These are phyloP conservation scores for Campoletis raptor DNA, from an alignment of 2,888 invertebrate genomes.

Conservation along the genomic window DNA sequence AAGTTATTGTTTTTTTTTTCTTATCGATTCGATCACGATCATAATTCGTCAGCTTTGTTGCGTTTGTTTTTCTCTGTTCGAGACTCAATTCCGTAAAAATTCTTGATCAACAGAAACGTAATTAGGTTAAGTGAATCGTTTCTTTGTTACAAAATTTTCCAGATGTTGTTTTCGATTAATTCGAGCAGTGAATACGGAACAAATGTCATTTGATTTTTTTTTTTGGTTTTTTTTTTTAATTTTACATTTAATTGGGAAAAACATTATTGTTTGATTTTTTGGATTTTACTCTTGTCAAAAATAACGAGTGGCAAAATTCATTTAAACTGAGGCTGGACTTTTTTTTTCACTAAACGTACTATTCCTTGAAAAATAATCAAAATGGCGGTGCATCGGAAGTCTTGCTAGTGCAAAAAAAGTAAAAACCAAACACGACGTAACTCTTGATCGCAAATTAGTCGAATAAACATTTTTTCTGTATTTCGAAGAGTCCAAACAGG, in stretches of 20 bases:
- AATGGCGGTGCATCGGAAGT: background rate
- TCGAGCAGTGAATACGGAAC: background rate
- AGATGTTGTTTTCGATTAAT: background rate
- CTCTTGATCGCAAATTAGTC: background rate
- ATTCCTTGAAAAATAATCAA: background rate
- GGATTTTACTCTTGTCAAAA: background rate
- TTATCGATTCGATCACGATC: background rate
- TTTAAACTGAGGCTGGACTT: background rate
- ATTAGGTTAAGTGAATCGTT: constrained; percentile 10
- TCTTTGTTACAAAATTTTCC: background rate
- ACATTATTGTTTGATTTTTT: background rate
- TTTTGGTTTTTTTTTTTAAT: background rate
- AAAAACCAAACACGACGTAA: background rate
- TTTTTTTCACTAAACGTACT: background rate
- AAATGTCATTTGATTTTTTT: background rate
- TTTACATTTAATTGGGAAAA: background rate
- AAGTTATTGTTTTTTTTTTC: background rate
- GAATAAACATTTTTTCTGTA: too few species aligned
- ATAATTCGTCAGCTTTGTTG: background rate
- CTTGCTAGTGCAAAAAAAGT: background rate
- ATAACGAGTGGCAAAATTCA: background rate
- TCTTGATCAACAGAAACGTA: background rate
- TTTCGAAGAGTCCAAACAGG: background rate
- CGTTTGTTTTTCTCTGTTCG: background rate
- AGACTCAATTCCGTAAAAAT: background rate